phyloP scores from a whole-genome alignment of 2,888 invertebrate species.

The Diaphora mendica region DNA sequence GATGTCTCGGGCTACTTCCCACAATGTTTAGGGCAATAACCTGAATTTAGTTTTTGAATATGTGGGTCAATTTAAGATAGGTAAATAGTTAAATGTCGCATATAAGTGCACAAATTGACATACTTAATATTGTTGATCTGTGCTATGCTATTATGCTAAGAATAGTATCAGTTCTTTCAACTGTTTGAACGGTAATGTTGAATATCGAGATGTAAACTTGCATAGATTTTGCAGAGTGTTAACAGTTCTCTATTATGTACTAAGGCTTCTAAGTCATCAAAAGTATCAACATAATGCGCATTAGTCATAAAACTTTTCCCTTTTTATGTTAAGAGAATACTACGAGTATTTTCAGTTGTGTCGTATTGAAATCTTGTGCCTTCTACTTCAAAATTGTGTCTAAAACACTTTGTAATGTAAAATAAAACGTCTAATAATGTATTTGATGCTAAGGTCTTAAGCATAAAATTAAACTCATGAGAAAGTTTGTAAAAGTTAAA shows the following conservation, averaged over 20 bases:
- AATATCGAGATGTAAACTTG: background rate
- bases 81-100: constrained; percentile 18
- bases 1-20: constrained; percentile 77
- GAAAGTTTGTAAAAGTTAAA: constrained; percentile 7
- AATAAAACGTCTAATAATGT: background rate
- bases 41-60: constrained; percentile 49
- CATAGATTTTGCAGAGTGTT: background rate
- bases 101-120: constrained; percentile 7
- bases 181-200: background rate
- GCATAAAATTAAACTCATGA: constrained; percentile 1
- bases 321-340: background rate
- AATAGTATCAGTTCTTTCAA: background rate
- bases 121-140: constrained; percentile 7
- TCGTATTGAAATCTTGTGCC: no score
- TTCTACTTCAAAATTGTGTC: background rate
- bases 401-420: background rate
- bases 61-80: constrained; percentile 39
- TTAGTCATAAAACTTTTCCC: background rate
- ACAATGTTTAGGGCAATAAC: constrained; percentile 75
- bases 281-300: background rate
- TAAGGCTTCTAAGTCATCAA: background rate
- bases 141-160: background rate
- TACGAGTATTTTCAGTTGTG: background rate
- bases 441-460: background rate
- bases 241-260: background rate